A percentile compares a stretch with the other conserved stretches of the same genome.
phyloP scores from a whole-genome alignment of 2,888 invertebrate species.

The Poecilus cupreus region DNA sequence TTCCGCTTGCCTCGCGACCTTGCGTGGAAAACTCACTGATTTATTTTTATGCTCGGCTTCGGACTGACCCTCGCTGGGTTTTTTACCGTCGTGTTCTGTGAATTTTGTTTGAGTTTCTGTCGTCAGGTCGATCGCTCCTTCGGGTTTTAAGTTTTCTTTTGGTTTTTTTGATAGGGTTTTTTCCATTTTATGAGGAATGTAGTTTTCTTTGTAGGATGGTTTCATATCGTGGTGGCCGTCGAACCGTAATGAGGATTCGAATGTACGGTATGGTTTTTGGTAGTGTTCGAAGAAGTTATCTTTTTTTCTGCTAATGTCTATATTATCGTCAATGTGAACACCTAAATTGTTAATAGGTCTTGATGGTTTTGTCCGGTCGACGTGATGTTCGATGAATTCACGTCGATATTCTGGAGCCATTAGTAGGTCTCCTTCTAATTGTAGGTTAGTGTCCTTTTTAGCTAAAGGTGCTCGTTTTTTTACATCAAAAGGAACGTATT shows the following conservation, averaged over 20 bases:
- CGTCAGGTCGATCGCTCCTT: slow-evolving; percentile 62
- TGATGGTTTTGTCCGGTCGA: slow-evolving; percentile 65
- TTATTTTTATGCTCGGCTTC: slow-evolving; percentile 72
- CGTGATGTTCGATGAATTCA: slow-evolving; percentile 67
- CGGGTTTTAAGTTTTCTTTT: slow-evolving; percentile 66
- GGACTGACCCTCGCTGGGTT: slow-evolving; percentile 70
- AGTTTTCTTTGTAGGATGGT: slow-evolving; percentile 69
- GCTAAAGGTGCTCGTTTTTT: slow-evolving; percentile 71
- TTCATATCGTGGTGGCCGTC: slow-evolving; percentile 62
- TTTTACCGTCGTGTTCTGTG: slow-evolving; percentile 67
- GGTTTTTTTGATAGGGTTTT: slow-evolving; percentile 60
- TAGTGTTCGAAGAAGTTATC: slow-evolving; percentile 70
- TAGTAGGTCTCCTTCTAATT: slow-evolving; percentile 73
- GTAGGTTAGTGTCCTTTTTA: slow-evolving; percentile 72
- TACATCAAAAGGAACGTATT: slow-evolving; percentile 73
- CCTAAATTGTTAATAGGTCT: slow-evolving; percentile 67
- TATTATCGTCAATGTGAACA: slow-evolving; percentile 71
- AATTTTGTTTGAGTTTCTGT: slow-evolving; percentile 65
- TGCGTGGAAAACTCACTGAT: slow-evolving; percentile 63
- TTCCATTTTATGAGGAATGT: slow-evolving; percentile 62
- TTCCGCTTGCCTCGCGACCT: slow-evolving; percentile 49
- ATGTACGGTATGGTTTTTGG: slow-evolving; percentile 66
- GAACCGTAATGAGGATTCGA: slow-evolving; percentile 49
- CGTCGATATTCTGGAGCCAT: slow-evolving; percentile 73
- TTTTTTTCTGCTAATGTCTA: slow-evolving; percentile 71